These are phyloP conservation scores for Agonopterix subpropinquella DNA, from an alignment of 2,888 invertebrate genomes.

Conservation along the genomic window DNA sequence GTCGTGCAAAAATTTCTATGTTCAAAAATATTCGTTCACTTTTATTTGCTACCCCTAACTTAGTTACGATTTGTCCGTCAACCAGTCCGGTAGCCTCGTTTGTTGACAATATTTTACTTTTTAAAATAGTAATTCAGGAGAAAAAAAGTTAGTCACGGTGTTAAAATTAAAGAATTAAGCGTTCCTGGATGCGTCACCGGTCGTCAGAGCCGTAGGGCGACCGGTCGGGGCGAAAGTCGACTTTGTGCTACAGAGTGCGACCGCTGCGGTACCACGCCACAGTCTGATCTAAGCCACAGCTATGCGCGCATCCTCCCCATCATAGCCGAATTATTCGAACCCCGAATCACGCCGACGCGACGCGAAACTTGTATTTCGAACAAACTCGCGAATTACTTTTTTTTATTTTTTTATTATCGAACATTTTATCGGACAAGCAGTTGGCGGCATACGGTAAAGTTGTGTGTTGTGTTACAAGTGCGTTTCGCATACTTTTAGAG, in stretches of 20 bases:
- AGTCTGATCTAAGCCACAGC: slow-evolving; percentile 74
- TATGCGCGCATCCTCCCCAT: slow-evolving; percentile 73
- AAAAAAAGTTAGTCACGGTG: slow-evolving; percentile 36
- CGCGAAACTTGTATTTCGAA: slow-evolving; percentile 47
- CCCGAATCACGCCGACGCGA: slow-evolving; percentile 50
- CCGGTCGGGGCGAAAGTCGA: slow-evolving; percentile 74
- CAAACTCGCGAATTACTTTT: slow-evolving; percentile 37
- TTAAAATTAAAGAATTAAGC: slow-evolving; percentile 53
- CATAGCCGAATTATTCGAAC: slow-evolving; percentile 63
- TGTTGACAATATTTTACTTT: background rate
- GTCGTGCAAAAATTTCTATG: slow-evolving; percentile 33
- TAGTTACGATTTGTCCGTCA: slow-evolving; percentile 18
- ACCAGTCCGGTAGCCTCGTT: slow-evolving; percentile 10
- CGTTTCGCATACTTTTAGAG: slow-evolving; percentile 57
- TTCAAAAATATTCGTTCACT: slow-evolving; percentile 35
- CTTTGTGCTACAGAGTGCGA: slow-evolving; percentile 58
- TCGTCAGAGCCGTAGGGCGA: slow-evolving; percentile 68
- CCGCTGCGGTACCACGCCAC: slow-evolving; percentile 62
- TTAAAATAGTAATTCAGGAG: slow-evolving; percentile 12
- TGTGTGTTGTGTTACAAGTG: slow-evolving; percentile 60
- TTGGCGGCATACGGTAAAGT: slow-evolving; percentile 70
- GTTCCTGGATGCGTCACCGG: slow-evolving; percentile 69
- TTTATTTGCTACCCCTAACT: slow-evolving; percentile 29
- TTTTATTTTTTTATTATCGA: slow-evolving; percentile 2
- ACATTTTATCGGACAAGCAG: slow-evolving; percentile 28